These are phyloP conservation scores for Colistium nudipinnis DNA, from an alignment of 2,113 vertebrate species.

Conservation along the genomic window DNA sequence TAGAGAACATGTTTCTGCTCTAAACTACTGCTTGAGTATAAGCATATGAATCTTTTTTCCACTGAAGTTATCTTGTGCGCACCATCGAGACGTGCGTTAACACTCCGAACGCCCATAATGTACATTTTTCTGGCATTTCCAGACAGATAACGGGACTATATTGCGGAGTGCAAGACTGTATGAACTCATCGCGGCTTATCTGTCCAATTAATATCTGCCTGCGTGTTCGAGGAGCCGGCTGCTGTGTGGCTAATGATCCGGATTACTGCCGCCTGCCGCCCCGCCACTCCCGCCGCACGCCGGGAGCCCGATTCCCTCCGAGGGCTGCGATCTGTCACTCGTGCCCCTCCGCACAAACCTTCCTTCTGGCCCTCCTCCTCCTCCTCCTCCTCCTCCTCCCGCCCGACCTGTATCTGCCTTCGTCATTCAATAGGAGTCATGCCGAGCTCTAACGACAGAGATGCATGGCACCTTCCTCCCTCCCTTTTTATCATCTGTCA, in stretches of 20 bases:
- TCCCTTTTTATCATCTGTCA: conserved; percentile 56
- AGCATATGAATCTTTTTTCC: conserved; percentile 29
- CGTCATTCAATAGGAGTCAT: conserved; percentile 53
- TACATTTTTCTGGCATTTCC: conserved; percentile 41
- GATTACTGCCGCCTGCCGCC: conserved; percentile 74
- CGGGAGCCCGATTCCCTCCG: conserved; percentile 70
- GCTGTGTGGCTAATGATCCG: conserved; percentile 78
- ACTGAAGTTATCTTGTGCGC: conserved; percentile 19
- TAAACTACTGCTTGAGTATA: conserved; percentile 17
- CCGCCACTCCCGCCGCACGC: conserved; percentile 66
- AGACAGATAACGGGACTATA: conserved; percentile 62
- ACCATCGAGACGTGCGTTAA: conserved; percentile 40
- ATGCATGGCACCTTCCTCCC: conserved; percentile 48
- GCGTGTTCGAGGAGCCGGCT: conserved; percentile 68
- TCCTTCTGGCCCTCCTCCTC: background rate
- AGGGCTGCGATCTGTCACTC: conserved; percentile 72
- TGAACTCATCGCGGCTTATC: conserved; percentile 78
- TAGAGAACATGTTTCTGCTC: conserved; percentile 11
- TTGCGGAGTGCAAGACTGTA: conserved; percentile 64
- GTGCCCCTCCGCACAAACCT: conserved; percentile 18
- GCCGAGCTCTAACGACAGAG: conserved; percentile 66
- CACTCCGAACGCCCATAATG: conserved; percentile 27
- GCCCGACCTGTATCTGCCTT: conserved; percentile 47
- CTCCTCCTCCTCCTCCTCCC: background rate
- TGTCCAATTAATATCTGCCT: conserved; percentile 83